Percentiles rank a stretch among this genome's conserved stretches.
Conservation (phyloP, 2,888 invertebrate genomes). For the Eristalis pertinax region DNA sequence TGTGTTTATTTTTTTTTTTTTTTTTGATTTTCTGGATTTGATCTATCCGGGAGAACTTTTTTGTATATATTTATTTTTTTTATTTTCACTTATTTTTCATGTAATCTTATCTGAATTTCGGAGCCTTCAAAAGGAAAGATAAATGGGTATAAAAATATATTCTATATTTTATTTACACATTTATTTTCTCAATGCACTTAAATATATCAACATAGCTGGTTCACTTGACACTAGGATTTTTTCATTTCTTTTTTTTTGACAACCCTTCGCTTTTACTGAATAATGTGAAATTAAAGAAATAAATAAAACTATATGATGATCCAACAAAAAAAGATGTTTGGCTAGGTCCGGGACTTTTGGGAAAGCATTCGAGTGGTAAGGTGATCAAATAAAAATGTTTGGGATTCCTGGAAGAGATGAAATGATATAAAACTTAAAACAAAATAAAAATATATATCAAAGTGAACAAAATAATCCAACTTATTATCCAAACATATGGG, state of each 20-base stretch:
- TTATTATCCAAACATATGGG: constrained; percentile 45
- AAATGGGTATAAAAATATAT: background rate
- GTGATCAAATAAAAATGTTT: background rate
- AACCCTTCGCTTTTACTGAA: background rate
- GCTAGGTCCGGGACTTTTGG: background rate
- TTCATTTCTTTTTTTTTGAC: background rate
- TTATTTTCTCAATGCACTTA: background rate
- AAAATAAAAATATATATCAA: background rate
- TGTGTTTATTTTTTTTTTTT: background rate
- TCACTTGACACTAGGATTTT: constrained; percentile 16
- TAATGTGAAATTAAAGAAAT: background rate
- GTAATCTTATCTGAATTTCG: constrained; percentile 2
- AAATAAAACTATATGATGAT: background rate
- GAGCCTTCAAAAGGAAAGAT: background rate
- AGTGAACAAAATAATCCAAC: constrained; percentile 8
- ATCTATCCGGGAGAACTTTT: constrained; percentile 21
- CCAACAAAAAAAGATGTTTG: background rate
- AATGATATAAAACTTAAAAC: constrained; percentile 5
- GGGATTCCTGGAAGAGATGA: background rate
- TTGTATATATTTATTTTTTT: background rate
- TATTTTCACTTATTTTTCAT: constrained; percentile 17
- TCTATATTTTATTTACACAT: constrained; percentile 2
- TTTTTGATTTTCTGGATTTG: background rate
- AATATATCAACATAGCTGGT: background rate
- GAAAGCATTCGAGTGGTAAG: background rate